Evolutionary conservation across 2,113 vertebrate species (phyloP).

Genomic region (Gymnocephalus cernua): DNA sequence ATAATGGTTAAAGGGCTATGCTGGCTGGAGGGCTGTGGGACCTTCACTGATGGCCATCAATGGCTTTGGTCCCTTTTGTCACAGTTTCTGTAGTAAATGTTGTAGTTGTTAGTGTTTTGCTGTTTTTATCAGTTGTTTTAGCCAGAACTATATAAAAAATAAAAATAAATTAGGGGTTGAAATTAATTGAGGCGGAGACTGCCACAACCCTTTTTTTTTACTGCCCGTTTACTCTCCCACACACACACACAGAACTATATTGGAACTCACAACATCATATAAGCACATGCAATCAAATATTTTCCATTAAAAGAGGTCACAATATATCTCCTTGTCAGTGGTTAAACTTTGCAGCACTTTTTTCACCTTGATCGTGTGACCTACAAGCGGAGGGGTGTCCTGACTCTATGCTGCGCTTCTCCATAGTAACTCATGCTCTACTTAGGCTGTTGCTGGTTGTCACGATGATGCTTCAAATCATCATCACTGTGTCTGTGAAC

Average conservation of each 20-base stretch:
- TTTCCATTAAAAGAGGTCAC: conserved; percentile 67
- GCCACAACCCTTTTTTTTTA: conserved; percentile 36
- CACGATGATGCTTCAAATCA: not conserved
- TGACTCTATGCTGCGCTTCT: conserved; percentile 47
- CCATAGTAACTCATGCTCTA: conserved; percentile 38
- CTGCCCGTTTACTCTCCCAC: not conserved
- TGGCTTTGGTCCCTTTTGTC: conserved; percentile 64
- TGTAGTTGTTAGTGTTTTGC: conserved; percentile 73
- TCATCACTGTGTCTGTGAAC: not conserved
- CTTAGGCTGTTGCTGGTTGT: conserved; percentile 19
- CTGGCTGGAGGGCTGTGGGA: conserved; percentile 46
- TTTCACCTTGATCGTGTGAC: conserved; percentile 57
- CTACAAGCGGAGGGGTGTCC: conserved; percentile 44
- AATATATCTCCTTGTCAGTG: conserved; percentile 59
- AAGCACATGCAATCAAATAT: conserved; percentile 54
- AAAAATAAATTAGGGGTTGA: conserved; percentile 26
- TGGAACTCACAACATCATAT: conserved; percentile 33
- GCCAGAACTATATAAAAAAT: conserved; percentile 51
- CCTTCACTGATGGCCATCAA: conserved; percentile 69
- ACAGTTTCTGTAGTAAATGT: conserved; percentile 72
- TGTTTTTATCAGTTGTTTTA: conserved; percentile 68
- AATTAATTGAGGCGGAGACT: conserved; percentile 27
- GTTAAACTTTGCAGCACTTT: conserved; percentile 51
- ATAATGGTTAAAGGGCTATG: conserved; percentile 40
- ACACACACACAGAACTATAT: conserved; percentile 22